Conservation (phyloP, 2,888 invertebrate genomes). For the Meteorus cinctellus region DNA sequence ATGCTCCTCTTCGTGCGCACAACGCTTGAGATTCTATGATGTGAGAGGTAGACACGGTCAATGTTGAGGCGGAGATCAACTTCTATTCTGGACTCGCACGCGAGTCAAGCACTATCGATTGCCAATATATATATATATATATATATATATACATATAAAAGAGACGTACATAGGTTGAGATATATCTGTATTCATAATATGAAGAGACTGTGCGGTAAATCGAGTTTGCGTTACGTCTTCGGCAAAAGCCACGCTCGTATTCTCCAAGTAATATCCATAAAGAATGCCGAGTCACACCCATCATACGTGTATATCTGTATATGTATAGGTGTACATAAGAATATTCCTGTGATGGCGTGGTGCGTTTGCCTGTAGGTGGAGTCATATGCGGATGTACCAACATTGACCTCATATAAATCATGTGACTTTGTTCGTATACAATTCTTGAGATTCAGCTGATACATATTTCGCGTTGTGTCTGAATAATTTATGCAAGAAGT, state of each 20-base stretch:
- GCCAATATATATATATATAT: slow-evolving; percentile 20
- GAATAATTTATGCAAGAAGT: neutral
- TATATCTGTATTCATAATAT: slow-evolving; percentile 24
- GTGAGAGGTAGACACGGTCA: slow-evolving; percentile 51
- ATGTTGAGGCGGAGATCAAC: slow-evolving; percentile 40
- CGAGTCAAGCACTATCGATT: slow-evolving; percentile 31
- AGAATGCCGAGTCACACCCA: slow-evolving; percentile 67
- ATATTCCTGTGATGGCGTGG: slow-evolving; percentile 36
- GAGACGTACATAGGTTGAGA: slow-evolving; percentile 34
- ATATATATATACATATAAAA: slow-evolving; percentile 16
- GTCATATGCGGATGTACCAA: slow-evolving; percentile 23
- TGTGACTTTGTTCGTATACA: slow-evolving; percentile 8
- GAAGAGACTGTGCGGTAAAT: slow-evolving; percentile 35
- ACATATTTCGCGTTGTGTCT: slow-evolving; percentile 1
- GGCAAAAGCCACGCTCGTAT: slow-evolving; percentile 25
- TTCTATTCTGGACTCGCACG: neutral
- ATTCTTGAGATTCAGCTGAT: slow-evolving; percentile 24
- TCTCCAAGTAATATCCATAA: slow-evolving; percentile 60
- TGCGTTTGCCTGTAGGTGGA: slow-evolving; percentile 32
- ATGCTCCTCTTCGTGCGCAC: slow-evolving; percentile 39
- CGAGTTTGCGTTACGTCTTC: slow-evolving; percentile 34
- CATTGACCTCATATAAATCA: slow-evolving; percentile 32
- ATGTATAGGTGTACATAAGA: neutral
- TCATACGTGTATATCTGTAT: slow-evolving; percentile 45
- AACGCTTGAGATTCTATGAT: slow-evolving; percentile 49